Evolutionary conservation across 2,888 invertebrate genomes (phyloP).

Genomic region (Alloplasta piceator): DNA sequence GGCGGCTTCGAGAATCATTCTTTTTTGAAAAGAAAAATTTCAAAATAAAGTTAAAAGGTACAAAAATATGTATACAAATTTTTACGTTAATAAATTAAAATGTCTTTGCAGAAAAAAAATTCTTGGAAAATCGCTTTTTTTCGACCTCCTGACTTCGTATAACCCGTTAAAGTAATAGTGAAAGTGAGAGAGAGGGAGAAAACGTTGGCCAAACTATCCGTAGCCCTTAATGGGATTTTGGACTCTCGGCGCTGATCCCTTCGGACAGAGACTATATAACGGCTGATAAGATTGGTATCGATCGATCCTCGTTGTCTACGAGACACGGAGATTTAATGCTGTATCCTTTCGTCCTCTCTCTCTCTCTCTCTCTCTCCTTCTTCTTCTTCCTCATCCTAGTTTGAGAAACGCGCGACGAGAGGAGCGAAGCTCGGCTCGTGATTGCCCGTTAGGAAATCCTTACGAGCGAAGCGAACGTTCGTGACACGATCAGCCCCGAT

Average conservation of each 20-base stretch:
- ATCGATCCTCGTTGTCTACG: slow-evolving; percentile 34
- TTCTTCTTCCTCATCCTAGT: neutral
- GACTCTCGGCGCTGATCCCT: slow-evolving; percentile 47
- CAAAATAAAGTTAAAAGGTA: too few relatives aligned
- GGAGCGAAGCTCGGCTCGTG: slow-evolving; percentile 2
- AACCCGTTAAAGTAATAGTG: neutral
- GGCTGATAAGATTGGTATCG: slow-evolving; percentile 46
- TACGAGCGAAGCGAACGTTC: slow-evolving; percentile 16
- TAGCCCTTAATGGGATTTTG: slow-evolving; percentile 57
- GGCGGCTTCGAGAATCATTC: too few relatives aligned
- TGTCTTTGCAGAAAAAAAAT: too few relatives aligned
- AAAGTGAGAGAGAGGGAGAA: slow-evolving; percentile 1
- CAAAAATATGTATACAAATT: too few relatives aligned
- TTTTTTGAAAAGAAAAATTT: too few relatives aligned
- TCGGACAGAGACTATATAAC: slow-evolving; percentile 15
- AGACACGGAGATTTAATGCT: slow-evolving; percentile 42
- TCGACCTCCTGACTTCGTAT: too few relatives aligned
- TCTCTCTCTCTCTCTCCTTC: too few relatives aligned
- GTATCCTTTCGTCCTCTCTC: neutral
- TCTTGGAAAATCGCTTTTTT: too few relatives aligned
- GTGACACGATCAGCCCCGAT: neutral
- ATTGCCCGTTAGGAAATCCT: neutral
- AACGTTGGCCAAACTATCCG: slow-evolving; percentile 41
- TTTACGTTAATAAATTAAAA: too few relatives aligned
- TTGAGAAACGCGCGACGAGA: slow-evolving; percentile 9